Evolutionary conservation across 2,888 invertebrate genomes (phyloP).

Genomic region (Heliconius erato): DNA sequence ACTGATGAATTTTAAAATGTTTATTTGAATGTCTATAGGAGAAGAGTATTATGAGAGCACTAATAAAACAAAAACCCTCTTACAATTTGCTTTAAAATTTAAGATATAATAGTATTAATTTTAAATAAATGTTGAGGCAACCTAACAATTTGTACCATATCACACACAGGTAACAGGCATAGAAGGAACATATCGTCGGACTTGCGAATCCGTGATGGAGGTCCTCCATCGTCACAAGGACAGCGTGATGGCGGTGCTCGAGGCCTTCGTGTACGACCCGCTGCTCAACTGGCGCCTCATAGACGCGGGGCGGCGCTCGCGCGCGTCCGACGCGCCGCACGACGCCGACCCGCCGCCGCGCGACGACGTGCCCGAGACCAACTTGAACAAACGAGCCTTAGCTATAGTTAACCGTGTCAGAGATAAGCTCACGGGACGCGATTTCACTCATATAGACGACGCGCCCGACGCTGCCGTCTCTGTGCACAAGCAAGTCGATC

Average conservation of each 20-base stretch:
- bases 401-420: slow-evolving; percentile 96
- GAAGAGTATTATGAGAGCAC: no score
- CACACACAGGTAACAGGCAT: slow-evolving; percentile 95
- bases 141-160: no score
- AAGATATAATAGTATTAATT: no score
- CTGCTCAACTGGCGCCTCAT: slow-evolving; percentile 98
- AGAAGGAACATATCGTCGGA: slow-evolving; percentile 98
- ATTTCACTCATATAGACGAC: slow-evolving; percentile 92
- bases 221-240: slow-evolving; percentile 98
- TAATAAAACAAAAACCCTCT: no score
- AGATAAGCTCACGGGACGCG: slow-evolving; percentile 97
- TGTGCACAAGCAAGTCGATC: slow-evolving; percentile 92
- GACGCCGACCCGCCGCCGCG: slow-evolving; percentile 70
- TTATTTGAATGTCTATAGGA: no score
- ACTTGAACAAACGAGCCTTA: slow-evolving; percentile 95
- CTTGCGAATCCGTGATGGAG: slow-evolving; percentile 99
- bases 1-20: no score
- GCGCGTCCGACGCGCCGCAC: slow-evolving; percentile 69
- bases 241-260: slow-evolving; percentile 99
- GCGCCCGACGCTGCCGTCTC: slow-evolving; percentile 91
- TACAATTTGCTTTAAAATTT: no score
- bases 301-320: slow-evolving; percentile 86
- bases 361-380: slow-evolving; percentile 86
- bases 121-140: no score
- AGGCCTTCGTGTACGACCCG: slow-evolving; percentile 99